These are phyloP conservation scores for Amphiprion percula DNA, from an alignment of 2,113 vertebrate genomes.

Conservation along the genomic window DNA sequence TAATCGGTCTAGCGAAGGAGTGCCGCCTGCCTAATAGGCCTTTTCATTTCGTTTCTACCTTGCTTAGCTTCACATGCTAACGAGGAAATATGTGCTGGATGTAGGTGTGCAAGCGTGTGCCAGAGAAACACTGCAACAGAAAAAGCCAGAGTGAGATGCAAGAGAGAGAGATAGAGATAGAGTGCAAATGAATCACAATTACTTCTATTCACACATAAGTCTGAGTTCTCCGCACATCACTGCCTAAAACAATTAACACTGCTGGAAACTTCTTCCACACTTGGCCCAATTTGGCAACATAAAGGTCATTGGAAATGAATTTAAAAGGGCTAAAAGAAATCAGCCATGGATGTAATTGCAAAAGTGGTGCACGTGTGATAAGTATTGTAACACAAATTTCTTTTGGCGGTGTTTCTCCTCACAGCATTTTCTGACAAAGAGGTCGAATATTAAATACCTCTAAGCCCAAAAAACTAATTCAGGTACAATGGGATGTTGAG, in stretches of 20 bases:
- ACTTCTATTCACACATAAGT: constrained; percentile 73
- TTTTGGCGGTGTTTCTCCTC: constrained; percentile 54
- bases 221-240: constrained; percentile 78
- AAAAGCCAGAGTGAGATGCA: constrained; percentile 24
- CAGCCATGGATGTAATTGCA: constrained; percentile 89
- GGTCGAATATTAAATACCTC: constrained; percentile 70
- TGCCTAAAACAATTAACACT: constrained; percentile 85
- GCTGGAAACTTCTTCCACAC: constrained; percentile 79
- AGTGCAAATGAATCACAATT: constrained; percentile 73
- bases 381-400: constrained; percentile 82
- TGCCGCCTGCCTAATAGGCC: constrained; percentile 20
- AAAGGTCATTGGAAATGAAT: constrained; percentile 88
- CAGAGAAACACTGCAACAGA: constrained; percentile 9
- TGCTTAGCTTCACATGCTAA: constrained; percentile 60
- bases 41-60: constrained; percentile 55
- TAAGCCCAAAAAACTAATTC: constrained; percentile 51
- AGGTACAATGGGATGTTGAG: constrained; percentile 55
- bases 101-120: constrained; percentile 17
- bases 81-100: constrained; percentile 35
- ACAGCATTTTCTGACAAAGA: constrained; percentile 74
- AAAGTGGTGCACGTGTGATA: constrained; percentile 80
- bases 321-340: constrained; percentile 85
- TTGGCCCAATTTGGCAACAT: constrained; percentile 79
- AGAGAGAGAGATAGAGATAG: constrained; percentile 9
- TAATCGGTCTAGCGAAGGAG: constrained; percentile 21